phyloP scores from a whole-genome alignment of 2,113 vertebrate species.

The Nothoprocta perdicaria region DNA sequence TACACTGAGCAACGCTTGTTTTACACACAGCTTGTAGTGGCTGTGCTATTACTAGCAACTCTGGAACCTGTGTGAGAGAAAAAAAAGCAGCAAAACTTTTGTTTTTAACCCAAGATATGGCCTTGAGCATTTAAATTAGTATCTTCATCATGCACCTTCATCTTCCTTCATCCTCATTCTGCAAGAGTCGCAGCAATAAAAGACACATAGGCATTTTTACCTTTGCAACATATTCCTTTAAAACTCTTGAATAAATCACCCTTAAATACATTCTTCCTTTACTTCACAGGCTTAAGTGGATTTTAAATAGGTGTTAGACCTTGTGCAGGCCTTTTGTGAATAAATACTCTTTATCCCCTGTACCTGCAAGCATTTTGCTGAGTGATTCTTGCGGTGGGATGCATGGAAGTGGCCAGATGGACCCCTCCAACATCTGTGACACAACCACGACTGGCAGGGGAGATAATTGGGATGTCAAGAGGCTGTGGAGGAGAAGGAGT shows the following conservation, averaged over 20 bases:
- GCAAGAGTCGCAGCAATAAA: not conserved
- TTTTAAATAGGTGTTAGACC: conserved; percentile 50
- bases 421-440: not conserved
- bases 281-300: conserved; percentile 39
- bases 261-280: conserved; percentile 28
- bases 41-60: not conserved
- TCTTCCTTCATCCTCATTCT: not conserved
- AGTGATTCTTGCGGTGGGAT: not conserved
- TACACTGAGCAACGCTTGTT: not conserved
- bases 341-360: conserved; percentile 43
- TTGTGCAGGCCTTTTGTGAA: not conserved
- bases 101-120: not conserved
- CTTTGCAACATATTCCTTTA: conserved; percentile 22
- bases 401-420: conserved; percentile 8
- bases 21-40: not conserved
- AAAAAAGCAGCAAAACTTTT: not conserved
- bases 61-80: not conserved
- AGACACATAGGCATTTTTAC: not conserved
- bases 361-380: conserved; percentile 8
- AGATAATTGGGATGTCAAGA: conserved; percentile 19
- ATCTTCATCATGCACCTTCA: not conserved
- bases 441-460: not conserved
- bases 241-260: conserved; percentile 47
- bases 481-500: not conserved
- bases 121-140: not conserved